A percentile compares a stretch with the other conserved stretches of the same genome.
Evolutionary conservation across 2,888 invertebrate species (phyloP).

Genomic region (Xylota segnis): DNA sequence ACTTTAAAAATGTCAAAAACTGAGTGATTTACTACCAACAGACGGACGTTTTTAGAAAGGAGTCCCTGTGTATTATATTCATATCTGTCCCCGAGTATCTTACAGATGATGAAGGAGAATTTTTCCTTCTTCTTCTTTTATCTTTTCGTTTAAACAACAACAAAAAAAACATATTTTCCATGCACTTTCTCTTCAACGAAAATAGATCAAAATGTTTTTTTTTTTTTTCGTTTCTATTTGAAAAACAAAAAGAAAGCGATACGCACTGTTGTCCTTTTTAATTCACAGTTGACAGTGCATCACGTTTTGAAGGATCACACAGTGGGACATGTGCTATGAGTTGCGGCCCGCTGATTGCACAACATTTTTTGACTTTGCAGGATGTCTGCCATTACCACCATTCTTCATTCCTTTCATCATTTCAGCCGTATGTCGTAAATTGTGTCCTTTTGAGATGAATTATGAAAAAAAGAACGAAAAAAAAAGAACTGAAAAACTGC

Average conservation of each 20-base stretch:
- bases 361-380: constrained; percentile 32
- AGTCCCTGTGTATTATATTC: constrained; percentile 72
- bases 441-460: constrained; percentile 63
- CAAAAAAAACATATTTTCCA: constrained; percentile 47
- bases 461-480: constrained; percentile 46
- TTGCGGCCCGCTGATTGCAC: constrained; percentile 40
- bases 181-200: constrained; percentile 73
- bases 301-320: constrained; percentile 73
- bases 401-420: constrained; percentile 52
- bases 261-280: constrained; percentile 30
- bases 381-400: constrained; percentile 25
- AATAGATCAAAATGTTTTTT: constrained; percentile 62
- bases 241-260: constrained; percentile 15
- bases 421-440: constrained; percentile 63
- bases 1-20: constrained; percentile 84
- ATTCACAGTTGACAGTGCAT: constrained; percentile 64
- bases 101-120: constrained; percentile 61
- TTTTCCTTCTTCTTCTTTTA: constrained; percentile 47
- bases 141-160: constrained; percentile 26
- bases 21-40: constrained; percentile 84
- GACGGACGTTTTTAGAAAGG: constrained; percentile 78
- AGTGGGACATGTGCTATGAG: constrained; percentile 67
- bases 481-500: neutral
- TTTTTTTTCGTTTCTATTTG: neutral
- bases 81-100: constrained; percentile 75